A percentile compares a stretch with the other conserved stretches of the same genome.
These are phyloP conservation scores for Zaprionus gabonicus DNA, from an alignment of 1,140 invertebrate species.

Conservation along the genomic window DNA sequence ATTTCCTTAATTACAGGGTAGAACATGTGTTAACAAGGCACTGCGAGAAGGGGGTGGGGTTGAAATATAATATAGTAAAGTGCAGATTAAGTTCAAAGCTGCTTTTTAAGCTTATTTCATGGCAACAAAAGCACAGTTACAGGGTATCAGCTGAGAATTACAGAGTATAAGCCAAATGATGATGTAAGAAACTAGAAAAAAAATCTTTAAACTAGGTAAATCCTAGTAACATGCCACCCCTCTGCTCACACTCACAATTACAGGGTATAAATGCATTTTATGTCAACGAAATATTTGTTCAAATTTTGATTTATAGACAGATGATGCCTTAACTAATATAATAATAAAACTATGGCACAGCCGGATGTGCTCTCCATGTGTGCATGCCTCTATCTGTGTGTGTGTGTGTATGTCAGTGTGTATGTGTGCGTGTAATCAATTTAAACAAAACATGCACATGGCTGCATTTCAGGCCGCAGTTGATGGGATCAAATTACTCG, in stretches of 20 bases:
- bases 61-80: too few relatives aligned
- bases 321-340: slow-evolving; percentile 15
- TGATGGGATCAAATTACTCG: slow-evolving; percentile 3
- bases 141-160: too few relatives aligned
- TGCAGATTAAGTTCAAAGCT: neutral
- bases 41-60: too few relatives aligned
- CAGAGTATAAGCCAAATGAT: too few relatives aligned
- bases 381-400: neutral
- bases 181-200: too few relatives aligned
- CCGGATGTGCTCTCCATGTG: neutral
- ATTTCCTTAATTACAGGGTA: neutral
- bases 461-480: neutral
- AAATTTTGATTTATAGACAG: slow-evolving; percentile 10
- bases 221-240: too few relatives aligned
- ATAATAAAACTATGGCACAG: slow-evolving; percentile 4
- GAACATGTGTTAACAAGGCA: neutral
- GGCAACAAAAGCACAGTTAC: too few relatives aligned
- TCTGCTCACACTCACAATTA: neutral
- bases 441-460: slow-evolving; percentile 7
- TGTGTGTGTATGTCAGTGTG: slow-evolving; percentile 15
- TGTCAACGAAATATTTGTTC: slow-evolving; percentile 6
- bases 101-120: neutral
- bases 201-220: too few relatives aligned
- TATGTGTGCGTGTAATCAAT: slow-evolving; percentile 5
- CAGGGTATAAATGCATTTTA: neutral